Base-by-base conservation (phyloP, 2,888 invertebrate species). In the Chouioia cunea region DNA sequence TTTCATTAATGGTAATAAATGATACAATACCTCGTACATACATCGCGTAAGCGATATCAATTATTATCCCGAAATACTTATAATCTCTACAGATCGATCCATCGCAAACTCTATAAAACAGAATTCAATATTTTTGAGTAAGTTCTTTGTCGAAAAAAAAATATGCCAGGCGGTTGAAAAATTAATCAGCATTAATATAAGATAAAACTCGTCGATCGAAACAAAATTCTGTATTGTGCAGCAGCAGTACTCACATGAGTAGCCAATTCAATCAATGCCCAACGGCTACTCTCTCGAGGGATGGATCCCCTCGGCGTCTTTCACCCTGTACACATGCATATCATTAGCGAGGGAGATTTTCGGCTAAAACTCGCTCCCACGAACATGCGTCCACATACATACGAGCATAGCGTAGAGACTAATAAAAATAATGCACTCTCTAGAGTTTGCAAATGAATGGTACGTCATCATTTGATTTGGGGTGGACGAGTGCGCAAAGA, bases 391-490 rank as follows among this genome's bases (percentile, higher is more conserved):
- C 2, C 27, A 10, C 36, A 36, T 12, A 10, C 36, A 36, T 12
- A 6, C 36, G 36, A 12, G 6, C 12, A 36, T 36, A 36, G 10
- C 36, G 36, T 36, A 1, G 36, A 79, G 82, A 80, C 77, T 76
- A 79, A 82, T 81, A 79, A 82, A 82, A 82, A 79, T 81, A 80
- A 79, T 81, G 79, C 78, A 79, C 77, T 81, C 0, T 20, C 47
- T 4, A 77, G 76, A 76, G 78, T 80, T 82, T 79, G 80, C 79
- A 80, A 81, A 82, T 82, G 78, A 82, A 82, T 79, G 79, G 79
- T 81, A 80, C 80, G 79, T 80, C 82, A 80, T 81, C 79, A 80
- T 81, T 82, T 80, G 78, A 80, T 82, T 81, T 76, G 76, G 76
- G 73, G 75, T 56, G 53, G 47, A 62, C n/a, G 60, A 54, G 27